Base-by-base conservation (phyloP, 2,113 vertebrate species). In the Erythrolamprus reginae region DNA sequence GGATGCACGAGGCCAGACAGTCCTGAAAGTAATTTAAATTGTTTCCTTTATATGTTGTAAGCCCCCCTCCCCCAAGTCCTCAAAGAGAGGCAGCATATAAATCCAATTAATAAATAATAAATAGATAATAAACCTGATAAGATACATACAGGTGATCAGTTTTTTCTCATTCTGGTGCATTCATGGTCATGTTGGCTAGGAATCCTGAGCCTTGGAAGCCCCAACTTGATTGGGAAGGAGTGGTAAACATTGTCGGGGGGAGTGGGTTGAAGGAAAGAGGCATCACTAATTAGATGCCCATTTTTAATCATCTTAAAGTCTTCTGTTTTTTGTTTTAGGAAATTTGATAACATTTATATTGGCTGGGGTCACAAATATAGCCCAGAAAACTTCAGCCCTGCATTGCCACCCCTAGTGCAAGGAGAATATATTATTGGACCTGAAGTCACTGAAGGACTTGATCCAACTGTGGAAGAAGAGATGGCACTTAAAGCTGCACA, bases 321-420 rank as follows among this genome's bases (percentile, higher is more conserved):
- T 90, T 23, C 1, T 88, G 91, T 94, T 91, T 92, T 45, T 88
- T 82, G 50, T 91, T 93, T 84, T 82, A 98, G 98, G 90, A 98
- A 96, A 89, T 98, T 98, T 96, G 98, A 98, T 70, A 99, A 99
- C 94, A 96, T 99, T 70, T 99, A 99, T 92, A 93, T 99, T 82
- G 99, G 99, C 89, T 99, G 99, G 99, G 99, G 99, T 77, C 94
- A 98, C 94, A 99, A 99, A 95, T 98, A 98, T 88, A 94, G 92
- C 33, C 96, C 97, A 0, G 97, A 97, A 17, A 97, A 95, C 84
- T 98, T 98, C 93, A 95, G 58, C 47, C 98, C 98, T 0, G 28
- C 95, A 0, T 24, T 96, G 21, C 98, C 96, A 33, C 97, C 94
- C 0, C 84, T 85, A 0, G 98, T 97, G 47, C 97, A 97, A 89